phyloP scores from a whole-genome alignment of 2,113 vertebrate genomes.

The Eulacestoma nigropectus region DNA sequence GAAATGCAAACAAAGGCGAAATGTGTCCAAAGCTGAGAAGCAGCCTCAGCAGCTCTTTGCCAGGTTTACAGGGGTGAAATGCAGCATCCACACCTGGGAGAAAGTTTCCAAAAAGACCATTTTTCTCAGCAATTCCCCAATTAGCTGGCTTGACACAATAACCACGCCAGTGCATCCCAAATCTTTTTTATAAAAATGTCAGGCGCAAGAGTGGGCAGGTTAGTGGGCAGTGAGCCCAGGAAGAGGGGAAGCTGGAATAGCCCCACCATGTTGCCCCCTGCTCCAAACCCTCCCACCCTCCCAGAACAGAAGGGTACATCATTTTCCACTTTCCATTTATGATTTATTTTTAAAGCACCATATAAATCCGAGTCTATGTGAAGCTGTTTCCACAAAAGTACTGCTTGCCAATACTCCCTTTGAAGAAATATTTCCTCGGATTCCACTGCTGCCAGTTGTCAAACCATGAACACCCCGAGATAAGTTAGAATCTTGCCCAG shows the following conservation, averaged over 20 bases:
- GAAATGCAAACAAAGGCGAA: not conserved
- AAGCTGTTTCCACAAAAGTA: not conserved
- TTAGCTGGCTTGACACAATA: not conserved
- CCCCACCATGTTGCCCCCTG: accelerated
- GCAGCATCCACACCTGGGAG: not conserved
- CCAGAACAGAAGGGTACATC: not conserved
- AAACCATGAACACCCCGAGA: not conserved
- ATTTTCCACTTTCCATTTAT: not conserved
- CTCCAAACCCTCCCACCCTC: not conserved
- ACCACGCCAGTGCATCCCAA: not conserved
- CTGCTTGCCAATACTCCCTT: not conserved
- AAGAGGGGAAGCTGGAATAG: not conserved
- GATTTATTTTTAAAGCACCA: not conserved
- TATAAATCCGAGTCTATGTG: not conserved
- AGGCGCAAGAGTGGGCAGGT: not conserved
- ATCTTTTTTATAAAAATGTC: not conserved
- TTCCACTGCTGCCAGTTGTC: not conserved
- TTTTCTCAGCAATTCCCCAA: not conserved
- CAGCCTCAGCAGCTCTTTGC: not conserved
- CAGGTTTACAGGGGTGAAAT: not conserved
- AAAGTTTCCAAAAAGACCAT: not conserved
- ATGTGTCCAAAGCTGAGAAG: not conserved
- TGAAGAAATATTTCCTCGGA: not conserved
- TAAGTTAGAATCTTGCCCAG: not conserved
- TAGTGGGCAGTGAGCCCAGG: accelerated